Evolutionary conservation across 1,140 invertebrate genomes (phyloP).

Genomic region (Zaprionus kolodkinae): DNA sequence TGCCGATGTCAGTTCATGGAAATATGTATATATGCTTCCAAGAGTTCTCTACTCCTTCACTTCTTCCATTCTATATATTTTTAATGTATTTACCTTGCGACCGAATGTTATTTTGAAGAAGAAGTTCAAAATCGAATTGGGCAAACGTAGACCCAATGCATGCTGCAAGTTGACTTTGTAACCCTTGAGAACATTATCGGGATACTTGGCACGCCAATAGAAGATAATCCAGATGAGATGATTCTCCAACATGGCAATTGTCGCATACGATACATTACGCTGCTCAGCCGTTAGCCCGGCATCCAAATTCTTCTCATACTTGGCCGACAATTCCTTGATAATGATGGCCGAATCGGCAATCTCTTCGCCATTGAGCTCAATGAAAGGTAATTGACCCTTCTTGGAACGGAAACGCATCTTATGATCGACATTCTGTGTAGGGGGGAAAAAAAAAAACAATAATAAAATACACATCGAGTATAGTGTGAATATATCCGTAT

Average conservation of each 20-base stretch:
- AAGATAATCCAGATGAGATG: conserved; percentile 95
- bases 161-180: conserved; percentile 96
- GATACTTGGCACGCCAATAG: conserved; percentile 95
- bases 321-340: conserved; percentile 92
- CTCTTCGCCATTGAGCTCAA: conserved; percentile 97
- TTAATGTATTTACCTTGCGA: conserved; percentile 88
- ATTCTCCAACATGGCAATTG: conserved; percentile 97
- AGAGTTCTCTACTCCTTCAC: neutral
- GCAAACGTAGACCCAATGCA: conserved; percentile 92
- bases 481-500: neutral
- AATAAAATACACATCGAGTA: conserved; percentile 1
- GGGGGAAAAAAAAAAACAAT: conserved; percentile 7
- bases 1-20: conserved; percentile 14
- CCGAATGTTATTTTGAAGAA: conserved; percentile 95
- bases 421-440: conserved; percentile 95
- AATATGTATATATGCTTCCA: conserved; percentile 3
- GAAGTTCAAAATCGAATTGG: conserved; percentile 94
- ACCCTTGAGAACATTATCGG: conserved; percentile 92
- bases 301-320: conserved; percentile 93
- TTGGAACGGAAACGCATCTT: conserved; percentile 96
- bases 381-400: conserved; percentile 96
- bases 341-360: conserved; percentile 95
- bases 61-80: neutral
- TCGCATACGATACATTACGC: conserved; percentile 94
- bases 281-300: conserved; percentile 91